Percentiles rank a stretch among this genome's conserved stretches.
Conservation (phyloP, 2,113 vertebrate species). For the Sinocyclocheilus anshuiensis region DNA sequence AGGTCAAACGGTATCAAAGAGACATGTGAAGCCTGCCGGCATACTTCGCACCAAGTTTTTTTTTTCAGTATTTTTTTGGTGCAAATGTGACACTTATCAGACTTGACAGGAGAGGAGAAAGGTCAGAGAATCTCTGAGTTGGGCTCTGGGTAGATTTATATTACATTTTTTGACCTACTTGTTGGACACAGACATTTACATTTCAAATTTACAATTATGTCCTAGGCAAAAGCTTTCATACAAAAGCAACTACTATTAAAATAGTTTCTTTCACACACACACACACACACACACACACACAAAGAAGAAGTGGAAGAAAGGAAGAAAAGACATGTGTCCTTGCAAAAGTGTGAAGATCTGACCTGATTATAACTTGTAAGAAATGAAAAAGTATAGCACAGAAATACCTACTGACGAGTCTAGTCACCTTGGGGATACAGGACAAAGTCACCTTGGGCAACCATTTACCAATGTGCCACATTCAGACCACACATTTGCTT, state of each 20-base stretch:
- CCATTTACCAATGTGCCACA: conserved; percentile 1
- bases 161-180: conserved; percentile 18
- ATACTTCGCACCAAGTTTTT: neutral
- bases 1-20: conserved; percentile 40
- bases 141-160: conserved; percentile 1
- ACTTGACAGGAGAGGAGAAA: conserved; percentile 26
- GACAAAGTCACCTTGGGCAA: neutral
- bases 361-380: conserved; percentile 15
- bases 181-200: conserved; percentile 7
- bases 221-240: neutral
- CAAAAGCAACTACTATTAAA: neutral
- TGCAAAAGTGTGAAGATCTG: conserved; percentile 23
- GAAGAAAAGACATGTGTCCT: neutral
- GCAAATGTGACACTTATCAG: neutral
- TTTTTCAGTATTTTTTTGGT: neutral
- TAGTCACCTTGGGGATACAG: neutral
- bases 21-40: conserved; percentile 16
- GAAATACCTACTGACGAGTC: neutral
- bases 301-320: neutral
- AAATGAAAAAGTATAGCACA: conserved; percentile 10
- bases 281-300: too few relatives aligned
- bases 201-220: conserved; percentile 18
- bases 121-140: conserved; percentile 22
- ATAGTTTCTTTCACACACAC: too few relatives aligned
- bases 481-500: neutral